These are phyloP conservation scores for Tillus elongatus DNA, from an alignment of 2,888 invertebrate species.

Conservation along the genomic window DNA sequence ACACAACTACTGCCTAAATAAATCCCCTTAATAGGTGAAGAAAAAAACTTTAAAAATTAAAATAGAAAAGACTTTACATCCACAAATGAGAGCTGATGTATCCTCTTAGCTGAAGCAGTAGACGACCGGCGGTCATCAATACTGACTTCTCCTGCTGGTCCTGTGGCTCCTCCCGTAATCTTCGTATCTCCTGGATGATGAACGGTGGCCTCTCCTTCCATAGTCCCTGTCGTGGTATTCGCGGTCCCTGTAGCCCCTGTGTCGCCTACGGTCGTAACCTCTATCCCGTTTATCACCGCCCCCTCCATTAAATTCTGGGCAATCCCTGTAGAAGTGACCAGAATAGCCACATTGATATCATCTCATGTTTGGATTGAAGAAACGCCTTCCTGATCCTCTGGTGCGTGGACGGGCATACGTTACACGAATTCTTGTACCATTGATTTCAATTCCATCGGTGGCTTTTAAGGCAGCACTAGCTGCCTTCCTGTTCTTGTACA, in stretches of 20 bases:
- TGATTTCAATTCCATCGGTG: constrained; percentile 43
- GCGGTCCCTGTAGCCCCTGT: constrained; percentile 30
- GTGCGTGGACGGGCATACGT: constrained; percentile 47
- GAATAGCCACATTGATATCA: constrained; percentile 51
- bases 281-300: constrained; percentile 30
- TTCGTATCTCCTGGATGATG: constrained; percentile 32
- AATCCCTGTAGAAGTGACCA: constrained; percentile 51
- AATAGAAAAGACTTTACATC: too few species aligned
- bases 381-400: constrained; percentile 41
- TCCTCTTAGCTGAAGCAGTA: too few species aligned
- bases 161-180: constrained; percentile 31
- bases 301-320: constrained; percentile 41
- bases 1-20: too few species aligned
- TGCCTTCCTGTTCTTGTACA: constrained; percentile 47
- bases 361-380: constrained; percentile 48
- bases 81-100: too few species aligned
- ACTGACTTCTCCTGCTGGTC: constrained; percentile 28
- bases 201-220: constrained; percentile 30
- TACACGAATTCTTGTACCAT: constrained; percentile 46
- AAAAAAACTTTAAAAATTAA: too few species aligned
- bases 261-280: constrained; percentile 27
- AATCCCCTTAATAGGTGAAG: too few species aligned
- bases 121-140: constrained; percentile 19
- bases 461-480: constrained; percentile 43
- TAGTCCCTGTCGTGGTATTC: constrained; percentile 35